Percentiles rank a stretch among this genome's conserved stretches.
phyloP scores from a whole-genome alignment of 2,113 vertebrate species.

The Athene cunicularia region DNA sequence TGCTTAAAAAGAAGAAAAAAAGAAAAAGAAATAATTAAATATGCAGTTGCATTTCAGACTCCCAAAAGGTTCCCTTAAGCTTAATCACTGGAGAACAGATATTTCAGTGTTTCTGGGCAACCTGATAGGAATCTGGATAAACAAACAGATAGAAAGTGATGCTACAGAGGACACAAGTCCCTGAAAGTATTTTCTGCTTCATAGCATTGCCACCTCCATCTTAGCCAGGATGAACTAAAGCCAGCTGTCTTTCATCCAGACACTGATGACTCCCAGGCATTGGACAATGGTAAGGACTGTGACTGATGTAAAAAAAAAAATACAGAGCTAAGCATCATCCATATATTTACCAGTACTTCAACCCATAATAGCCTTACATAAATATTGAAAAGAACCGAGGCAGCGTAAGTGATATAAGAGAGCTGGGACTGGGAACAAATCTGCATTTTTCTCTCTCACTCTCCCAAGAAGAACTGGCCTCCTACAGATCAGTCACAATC shows the following conservation, averaged over 20 bases:
- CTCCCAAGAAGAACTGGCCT: conserved; percentile 34
- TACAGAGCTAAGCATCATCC: background rate
- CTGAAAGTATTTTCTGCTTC: background rate
- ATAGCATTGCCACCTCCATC: background rate
- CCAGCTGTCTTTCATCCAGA: background rate
- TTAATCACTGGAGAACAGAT: background rate
- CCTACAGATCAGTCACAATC: conserved; percentile 42
- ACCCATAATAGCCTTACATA: background rate
- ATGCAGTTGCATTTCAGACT: background rate
- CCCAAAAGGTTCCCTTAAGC: background rate
- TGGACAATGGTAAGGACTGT: background rate
- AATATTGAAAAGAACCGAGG: background rate
- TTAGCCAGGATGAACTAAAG: background rate
- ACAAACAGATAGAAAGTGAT: background rate
- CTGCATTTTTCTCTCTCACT: conserved; percentile 29
- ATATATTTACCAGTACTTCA: conserved; percentile 9
- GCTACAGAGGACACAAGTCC: background rate
- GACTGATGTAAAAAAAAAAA: background rate
- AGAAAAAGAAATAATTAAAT: background rate
- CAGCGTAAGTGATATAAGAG: background rate
- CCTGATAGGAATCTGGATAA: background rate
- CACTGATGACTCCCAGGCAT: background rate
- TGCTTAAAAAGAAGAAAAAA: background rate
- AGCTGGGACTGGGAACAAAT: conserved; percentile 4
- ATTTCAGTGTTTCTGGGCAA: background rate